phyloP scores from a whole-genome alignment of 1,140 invertebrate species.

The Trichomalopsis sarcophagae region DNA sequence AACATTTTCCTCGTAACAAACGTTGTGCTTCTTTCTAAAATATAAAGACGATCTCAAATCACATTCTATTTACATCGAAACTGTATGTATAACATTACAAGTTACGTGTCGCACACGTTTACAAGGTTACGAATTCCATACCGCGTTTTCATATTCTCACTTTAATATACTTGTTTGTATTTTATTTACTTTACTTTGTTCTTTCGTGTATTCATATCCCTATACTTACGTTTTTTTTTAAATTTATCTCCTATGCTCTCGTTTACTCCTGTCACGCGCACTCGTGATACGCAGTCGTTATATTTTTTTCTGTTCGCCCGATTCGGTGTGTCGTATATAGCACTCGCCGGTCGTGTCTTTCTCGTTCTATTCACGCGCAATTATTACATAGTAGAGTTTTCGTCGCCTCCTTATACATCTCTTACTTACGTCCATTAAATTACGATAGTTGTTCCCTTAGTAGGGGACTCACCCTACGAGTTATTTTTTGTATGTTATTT shows the following conservation, averaged over 20 bases:
- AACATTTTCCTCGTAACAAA: constrained; percentile 53
- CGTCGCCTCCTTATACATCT: not conserved
- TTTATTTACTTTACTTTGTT: not conserved
- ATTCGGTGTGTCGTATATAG: not conserved
- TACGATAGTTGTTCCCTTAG: constrained; percentile 48
- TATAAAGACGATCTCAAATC: constrained; percentile 53
- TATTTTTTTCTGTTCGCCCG: not conserved
- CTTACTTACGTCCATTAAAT: constrained; percentile 47
- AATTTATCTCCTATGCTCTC: not conserved
- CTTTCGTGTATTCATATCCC: not conserved
- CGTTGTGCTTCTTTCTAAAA: constrained; percentile 54
- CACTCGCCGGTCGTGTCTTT: not conserved
- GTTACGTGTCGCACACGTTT: constrained; percentile 47
- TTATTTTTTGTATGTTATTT: constrained; percentile 27
- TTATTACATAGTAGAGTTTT: constrained; percentile 25
- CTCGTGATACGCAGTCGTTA: not conserved
- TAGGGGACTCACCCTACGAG: constrained; percentile 39
- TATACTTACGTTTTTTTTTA: not conserved
- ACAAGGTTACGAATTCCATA: constrained; percentile 44
- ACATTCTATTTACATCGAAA: constrained; percentile 52
- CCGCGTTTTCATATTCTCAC: not conserved
- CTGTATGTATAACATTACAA: constrained; percentile 51
- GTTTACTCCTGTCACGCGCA: not conserved
- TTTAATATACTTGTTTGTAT: constrained; percentile 10
- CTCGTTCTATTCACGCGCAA: constrained; percentile 5